Evolutionary conservation across 2,113 vertebrate species (phyloP).

Genomic region (Falco punctatus): DNA sequence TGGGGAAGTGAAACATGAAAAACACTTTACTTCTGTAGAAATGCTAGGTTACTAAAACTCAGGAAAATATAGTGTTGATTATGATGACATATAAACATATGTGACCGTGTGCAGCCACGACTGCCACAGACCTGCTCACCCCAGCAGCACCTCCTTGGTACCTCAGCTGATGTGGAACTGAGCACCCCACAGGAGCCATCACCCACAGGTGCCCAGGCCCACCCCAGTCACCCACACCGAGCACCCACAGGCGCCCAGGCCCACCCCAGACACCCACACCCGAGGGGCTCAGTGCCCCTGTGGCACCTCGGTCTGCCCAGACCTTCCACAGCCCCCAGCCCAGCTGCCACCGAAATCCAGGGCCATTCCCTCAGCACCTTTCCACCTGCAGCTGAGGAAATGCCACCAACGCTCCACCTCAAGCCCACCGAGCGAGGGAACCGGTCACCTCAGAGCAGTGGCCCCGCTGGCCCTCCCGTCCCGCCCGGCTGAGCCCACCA

Average conservation of each 20-base stretch:
- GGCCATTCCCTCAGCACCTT: background rate
- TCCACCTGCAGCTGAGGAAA: background rate
- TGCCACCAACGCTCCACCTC: background rate
- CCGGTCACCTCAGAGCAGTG: too few species aligned
- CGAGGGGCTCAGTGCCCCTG: background rate
- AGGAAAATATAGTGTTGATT: background rate
- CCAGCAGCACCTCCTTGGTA: background rate
- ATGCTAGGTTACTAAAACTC: background rate
- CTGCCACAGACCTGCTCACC: too few species aligned
- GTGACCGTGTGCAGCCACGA: background rate
- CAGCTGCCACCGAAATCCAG: background rate
- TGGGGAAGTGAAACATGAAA: background rate
- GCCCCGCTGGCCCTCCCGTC: too few species aligned
- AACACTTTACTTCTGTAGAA: background rate
- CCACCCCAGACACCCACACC: background rate
- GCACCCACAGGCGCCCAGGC: background rate
- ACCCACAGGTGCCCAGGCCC: background rate
- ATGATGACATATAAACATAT: rapidly evolving
- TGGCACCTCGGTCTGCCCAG: background rate
- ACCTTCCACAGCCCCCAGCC: rapidly evolving
- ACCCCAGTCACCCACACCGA: background rate
- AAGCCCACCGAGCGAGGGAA: too few species aligned
- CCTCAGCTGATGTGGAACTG: rapidly evolving
- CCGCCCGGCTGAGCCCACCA: too few species aligned
- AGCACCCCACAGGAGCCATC: background rate